These are phyloP conservation scores for Diadumene lineata DNA, from an alignment of 92 coral and sea anemone genomes.

Conservation along the genomic window DNA sequence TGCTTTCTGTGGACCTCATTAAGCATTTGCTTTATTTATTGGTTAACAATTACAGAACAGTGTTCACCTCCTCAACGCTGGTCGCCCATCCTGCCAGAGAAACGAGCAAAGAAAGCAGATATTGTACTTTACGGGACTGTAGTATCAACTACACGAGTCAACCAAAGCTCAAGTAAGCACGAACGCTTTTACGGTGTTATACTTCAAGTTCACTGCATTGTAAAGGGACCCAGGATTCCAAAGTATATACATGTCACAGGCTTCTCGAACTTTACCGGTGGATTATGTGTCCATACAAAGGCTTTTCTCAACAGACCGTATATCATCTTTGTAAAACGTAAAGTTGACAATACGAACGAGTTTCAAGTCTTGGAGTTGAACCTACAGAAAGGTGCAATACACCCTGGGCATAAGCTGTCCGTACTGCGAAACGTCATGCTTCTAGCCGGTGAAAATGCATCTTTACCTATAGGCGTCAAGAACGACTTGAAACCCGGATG, in stretches of 20 bases:
- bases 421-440: constrained; percentile 61
- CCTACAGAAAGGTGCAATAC: constrained; percentile 65
- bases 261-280: constrained; percentile 72
- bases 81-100: constrained; percentile 48
- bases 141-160: constrained; percentile 58
- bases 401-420: constrained; percentile 43
- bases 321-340: constrained; percentile 55
- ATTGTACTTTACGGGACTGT: constrained; percentile 85
- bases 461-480: constrained; percentile 58
- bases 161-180: constrained; percentile 19
- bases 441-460: constrained; percentile 48
- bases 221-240: constrained; percentile 77
- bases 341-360: constrained; percentile 33
- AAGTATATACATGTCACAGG: constrained; percentile 68
- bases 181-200: constrained; percentile 65
- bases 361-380: constrained; percentile 63
- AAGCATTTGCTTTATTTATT: constrained; percentile 49
- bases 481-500: constrained; percentile 55
- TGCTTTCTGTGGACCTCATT: constrained; percentile 28
- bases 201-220: constrained; percentile 72
- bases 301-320: constrained; percentile 83
- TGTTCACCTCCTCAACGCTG: constrained; percentile 86
- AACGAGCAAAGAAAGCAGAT: constrained; percentile 73
- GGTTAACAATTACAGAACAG: constrained; percentile 39
- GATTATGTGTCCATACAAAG: constrained; percentile 68